Conservation (phyloP, 2,888 invertebrate species). For the Lamellibrachia satsuma region DNA sequence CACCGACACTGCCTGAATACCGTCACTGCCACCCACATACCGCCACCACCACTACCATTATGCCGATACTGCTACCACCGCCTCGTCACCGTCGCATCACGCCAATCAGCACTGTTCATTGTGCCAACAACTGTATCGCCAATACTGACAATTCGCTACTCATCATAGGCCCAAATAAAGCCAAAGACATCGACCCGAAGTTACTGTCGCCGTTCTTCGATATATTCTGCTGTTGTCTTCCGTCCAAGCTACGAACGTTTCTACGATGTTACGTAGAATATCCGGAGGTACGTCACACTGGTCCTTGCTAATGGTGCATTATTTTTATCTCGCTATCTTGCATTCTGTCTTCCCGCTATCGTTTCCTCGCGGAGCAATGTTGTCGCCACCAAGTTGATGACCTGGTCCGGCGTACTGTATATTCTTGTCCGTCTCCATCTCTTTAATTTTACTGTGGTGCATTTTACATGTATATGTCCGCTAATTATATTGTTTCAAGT, state of each 20-base stretch:
- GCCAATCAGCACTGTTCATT: no score
- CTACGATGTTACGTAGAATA: conserved; percentile 3
- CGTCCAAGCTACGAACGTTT: not conserved
- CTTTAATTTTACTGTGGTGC: no score
- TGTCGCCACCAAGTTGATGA: not conserved
- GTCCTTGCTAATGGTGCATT: not conserved
- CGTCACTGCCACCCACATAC: no score
- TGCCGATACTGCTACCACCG: no score
- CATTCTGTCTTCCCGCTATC: not conserved
- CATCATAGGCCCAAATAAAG: not conserved
- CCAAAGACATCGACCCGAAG: conserved; percentile 21
- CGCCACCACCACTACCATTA: no score
- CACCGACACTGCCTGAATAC: no score
- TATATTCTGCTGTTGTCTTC: conserved; percentile 24
- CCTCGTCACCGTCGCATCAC: no score
- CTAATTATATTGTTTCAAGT: no score
- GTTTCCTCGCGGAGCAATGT: not conserved
- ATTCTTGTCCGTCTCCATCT: not conserved
- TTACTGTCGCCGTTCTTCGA: conserved; percentile 22
- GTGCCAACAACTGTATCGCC: not conserved
- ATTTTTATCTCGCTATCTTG: not conserved
- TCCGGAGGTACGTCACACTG: not conserved
- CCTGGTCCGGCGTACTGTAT: not conserved
- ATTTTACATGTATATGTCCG: no score
- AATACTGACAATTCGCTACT: not conserved